Conservation (phyloP, 2,113 vertebrate genomes). For the Barnardius zonarius region DNA sequence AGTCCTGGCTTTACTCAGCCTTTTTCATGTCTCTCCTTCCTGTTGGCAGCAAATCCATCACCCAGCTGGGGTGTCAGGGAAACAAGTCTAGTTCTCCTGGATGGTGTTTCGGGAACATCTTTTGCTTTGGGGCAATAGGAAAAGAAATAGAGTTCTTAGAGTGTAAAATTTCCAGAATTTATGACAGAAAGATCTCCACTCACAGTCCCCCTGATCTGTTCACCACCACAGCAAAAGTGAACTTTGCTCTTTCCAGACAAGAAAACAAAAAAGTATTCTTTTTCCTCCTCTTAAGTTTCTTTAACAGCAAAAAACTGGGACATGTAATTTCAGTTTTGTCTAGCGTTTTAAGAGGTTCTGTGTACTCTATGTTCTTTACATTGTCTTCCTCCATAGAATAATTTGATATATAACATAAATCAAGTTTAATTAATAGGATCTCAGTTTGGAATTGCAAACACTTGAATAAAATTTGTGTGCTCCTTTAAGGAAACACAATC, state of each 20-base stretch:
- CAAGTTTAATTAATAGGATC: neutral
- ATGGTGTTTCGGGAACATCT: neutral
- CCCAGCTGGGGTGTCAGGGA: neutral
- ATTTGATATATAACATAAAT: neutral
- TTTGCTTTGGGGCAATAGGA: neutral
- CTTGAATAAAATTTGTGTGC: neutral
- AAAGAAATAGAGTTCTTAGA: neutral
- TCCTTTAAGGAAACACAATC: neutral
- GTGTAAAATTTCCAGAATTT: neutral
- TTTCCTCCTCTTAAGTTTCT: neutral
- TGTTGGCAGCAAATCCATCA: neutral
- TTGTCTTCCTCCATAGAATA: neutral
- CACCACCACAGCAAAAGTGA: neutral
- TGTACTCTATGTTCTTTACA: neutral
- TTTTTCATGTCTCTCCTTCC: neutral
- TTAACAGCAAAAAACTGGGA: neutral
- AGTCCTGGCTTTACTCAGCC: neutral
- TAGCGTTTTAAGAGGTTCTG: neutral
- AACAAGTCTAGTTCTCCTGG: neutral
- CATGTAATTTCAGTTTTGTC: neutral
- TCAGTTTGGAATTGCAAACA: neutral
- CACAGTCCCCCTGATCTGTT: neutral
- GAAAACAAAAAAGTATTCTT: neutral
- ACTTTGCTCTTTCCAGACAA: neutral
- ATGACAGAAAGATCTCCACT: neutral